Conservation (phyloP, 2,888 invertebrate genomes). For the Agelastica alni region DNA sequence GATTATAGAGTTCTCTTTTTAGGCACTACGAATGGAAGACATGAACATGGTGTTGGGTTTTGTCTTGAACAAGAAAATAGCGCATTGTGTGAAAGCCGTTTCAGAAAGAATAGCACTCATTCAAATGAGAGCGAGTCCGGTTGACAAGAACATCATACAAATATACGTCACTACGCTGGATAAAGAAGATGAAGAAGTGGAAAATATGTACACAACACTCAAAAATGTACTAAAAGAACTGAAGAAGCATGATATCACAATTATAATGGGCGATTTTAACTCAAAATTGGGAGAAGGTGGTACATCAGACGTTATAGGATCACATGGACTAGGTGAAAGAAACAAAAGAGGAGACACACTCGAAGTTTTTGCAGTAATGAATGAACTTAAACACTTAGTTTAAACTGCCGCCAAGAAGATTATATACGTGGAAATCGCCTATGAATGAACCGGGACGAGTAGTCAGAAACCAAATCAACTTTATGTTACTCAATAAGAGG, state of each 20-base stretch:
- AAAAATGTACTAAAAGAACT: too few species aligned
- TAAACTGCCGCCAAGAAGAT: too few species aligned
- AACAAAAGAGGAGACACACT: not conserved
- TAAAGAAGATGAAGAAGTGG: too few species aligned
- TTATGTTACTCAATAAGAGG: not conserved
- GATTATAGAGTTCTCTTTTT: not conserved
- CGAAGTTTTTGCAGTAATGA: conserved; percentile 9
- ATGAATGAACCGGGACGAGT: not conserved
- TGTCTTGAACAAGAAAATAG: not conserved
- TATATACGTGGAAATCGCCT: too few species aligned
- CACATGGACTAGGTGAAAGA: not conserved
- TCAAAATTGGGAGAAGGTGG: conserved; percentile 6
- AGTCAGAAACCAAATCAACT: too few species aligned
- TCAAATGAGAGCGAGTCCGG: not conserved
- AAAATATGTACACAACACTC: too few species aligned
- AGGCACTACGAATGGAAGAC: not conserved
- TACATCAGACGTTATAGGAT: conserved; percentile 12
- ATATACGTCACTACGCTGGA: not conserved
- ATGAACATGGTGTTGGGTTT: not conserved
- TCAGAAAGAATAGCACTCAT: not conserved
- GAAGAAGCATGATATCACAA: not conserved
- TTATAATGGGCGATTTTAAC: conserved; percentile 6
- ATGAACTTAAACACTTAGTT: too few species aligned
- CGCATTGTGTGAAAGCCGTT: too few species aligned
- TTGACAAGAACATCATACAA: not conserved